Base-by-base conservation (phyloP, 2,888 invertebrate species). In the Euphydryas editha region DNA sequence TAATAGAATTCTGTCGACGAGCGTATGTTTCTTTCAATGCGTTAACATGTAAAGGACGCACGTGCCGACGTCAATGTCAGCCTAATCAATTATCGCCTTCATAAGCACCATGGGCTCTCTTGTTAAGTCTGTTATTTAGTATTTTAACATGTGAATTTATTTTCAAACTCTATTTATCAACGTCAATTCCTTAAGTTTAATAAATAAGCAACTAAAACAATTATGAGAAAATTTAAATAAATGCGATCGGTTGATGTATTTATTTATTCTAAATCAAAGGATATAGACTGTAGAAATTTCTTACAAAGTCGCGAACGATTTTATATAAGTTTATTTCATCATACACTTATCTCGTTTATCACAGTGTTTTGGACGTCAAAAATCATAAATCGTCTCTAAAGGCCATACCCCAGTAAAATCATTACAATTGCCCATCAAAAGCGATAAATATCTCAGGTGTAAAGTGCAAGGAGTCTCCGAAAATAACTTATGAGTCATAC, bases 281-380 rank as follows among this genome's bases (percentile, higher is more conserved):
- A 62, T 66, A 66, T 21, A 66, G 17, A 21, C 10, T 10, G 37
- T 44, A 39, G 44, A 66, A 54, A 36, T 10, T 51, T 58, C 61
- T 59, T 51, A 42, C 20, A 56, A 67, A 49, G 20, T 49, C 47
- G 54, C 59, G 30, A 60, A 58, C 61, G 51, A 57, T 61, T 64
- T 64, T 58, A 68, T 64, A 54, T 58, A n/a, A 49, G 42, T 60
- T 63, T 67, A 60, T 62, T 61, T 54, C 55, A 18, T 78, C 73
- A 80, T 78, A 76, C 81, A 73, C 73, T 72, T 75, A 62, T 69
- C 69, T 76, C 75, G 39, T 30, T 65, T 49, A 60, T 42, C 24
- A 17, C 17, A 24, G n/a, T 24, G 30, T 17, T 44, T 20, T 42
- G 30, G 24, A 49, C 21, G 47, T 30, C 61, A 54, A 20, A 24